Evolutionary conservation across 2,888 invertebrate species (phyloP).

Genomic region (Macrostomum cliftonense): DNA sequence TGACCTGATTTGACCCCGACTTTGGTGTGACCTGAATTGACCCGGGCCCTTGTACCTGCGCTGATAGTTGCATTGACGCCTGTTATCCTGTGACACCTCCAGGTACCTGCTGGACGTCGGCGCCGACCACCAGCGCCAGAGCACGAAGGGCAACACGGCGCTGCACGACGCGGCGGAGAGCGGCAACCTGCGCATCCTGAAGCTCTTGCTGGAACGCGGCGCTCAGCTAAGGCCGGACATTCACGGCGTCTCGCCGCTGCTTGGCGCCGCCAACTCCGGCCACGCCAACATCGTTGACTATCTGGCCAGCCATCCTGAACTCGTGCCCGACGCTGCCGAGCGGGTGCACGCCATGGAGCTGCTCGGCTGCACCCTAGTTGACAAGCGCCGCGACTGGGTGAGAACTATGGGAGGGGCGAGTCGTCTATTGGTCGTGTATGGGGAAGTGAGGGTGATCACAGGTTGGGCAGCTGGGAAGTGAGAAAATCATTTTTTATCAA

Average conservation of each 20-base stretch:
- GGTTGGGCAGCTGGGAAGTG: no score
- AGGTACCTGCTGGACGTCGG: background rate
- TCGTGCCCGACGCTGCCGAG: background rate
- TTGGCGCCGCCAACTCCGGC: slow-evolving; percentile 72
- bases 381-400: slow-evolving; percentile 83
- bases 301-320: slow-evolving; percentile 50
- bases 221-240: slow-evolving; percentile 83
- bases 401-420: slow-evolving; percentile 65
- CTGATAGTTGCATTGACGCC: no score
- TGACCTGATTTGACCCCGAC: no score
- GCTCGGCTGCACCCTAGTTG: slow-evolving; percentile 82
- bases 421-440: no score
- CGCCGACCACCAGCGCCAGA: background rate
- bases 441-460: no score
- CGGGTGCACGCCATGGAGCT: slow-evolving; percentile 53
- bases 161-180: slow-evolving; percentile 91
- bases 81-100: no score
- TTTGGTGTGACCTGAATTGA: no score
- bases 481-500: no score
- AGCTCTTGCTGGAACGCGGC: slow-evolving; percentile 63
- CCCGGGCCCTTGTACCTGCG: no score
- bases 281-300: slow-evolving; percentile 80
- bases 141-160: slow-evolving; percentile 57
- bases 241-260: slow-evolving; percentile 81
- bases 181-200: slow-evolving; percentile 73